Evolutionary conservation across 2,113 vertebrate species (phyloP).

Genomic region (Carettochelys insculpta): DNA sequence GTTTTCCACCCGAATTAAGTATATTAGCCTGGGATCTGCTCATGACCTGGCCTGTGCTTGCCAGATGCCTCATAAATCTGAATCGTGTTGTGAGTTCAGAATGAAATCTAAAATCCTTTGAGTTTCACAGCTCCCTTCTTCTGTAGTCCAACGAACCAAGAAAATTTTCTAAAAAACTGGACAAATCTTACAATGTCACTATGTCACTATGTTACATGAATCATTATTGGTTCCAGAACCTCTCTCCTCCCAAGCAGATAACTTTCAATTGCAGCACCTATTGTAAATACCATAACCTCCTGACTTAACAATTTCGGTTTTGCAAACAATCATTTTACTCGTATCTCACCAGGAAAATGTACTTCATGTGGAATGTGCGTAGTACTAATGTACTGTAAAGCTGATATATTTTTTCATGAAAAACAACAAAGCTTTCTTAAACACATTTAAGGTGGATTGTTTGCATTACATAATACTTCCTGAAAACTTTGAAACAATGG

Average conservation of each 20-base stretch:
- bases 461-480: neutral
- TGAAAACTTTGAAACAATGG: neutral
- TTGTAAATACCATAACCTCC: neutral
- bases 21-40: neutral
- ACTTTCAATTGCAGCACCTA: neutral
- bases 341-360: neutral
- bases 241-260: neutral
- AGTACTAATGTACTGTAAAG: neutral
- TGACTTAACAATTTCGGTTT: neutral
- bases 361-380: neutral
- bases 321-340: neutral
- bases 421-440: neutral
- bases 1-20: neutral
- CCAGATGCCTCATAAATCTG: neutral
- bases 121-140: neutral
- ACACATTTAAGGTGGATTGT: neutral
- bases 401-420: neutral
- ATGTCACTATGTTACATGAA: neutral
- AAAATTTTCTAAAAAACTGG: neutral
- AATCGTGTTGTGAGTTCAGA: neutral
- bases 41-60: neutral
- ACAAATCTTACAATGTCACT: neutral
- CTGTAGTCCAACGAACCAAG: fast-evolving
- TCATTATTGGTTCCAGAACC: neutral
- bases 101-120: neutral